Evolutionary conservation across 2,888 invertebrate genomes (phyloP), one percentile per base, ranked within the genome.

Genomic region (Agrilus cyanescens): DNA sequence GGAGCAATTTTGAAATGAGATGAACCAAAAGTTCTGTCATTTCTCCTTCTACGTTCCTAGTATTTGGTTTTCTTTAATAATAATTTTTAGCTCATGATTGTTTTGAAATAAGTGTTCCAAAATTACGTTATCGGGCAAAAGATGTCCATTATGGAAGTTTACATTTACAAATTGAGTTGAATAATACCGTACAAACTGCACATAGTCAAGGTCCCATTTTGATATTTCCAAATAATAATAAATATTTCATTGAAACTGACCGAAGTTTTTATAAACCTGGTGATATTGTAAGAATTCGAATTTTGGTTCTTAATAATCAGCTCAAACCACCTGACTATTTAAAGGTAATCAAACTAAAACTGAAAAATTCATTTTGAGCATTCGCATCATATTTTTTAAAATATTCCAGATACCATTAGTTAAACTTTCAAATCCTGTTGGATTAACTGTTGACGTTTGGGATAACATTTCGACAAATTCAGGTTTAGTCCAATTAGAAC

Each of bases 401-500:
- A n/a, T 25, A 37, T 58, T 63, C 2, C 53, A 82, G 81, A 72
- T 81, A 48, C 69, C 75, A 13, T 73, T 76, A 56, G 67, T 82
- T 38, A 77, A 76, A 74, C 68, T 82, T 12, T 75, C 79, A 60
- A 80, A 79, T 50, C 82, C 83, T 0, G 64, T 71, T 0, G 78
- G 76, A 2, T 70, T 77, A 1, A 70, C 76, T 4, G 75, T 80
- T 0, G 73, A 74, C 1, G 74, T 80, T 50, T 84, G 83, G 83
- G 63, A 65, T 16, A 71, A 73, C 37, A 65, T 78, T 3, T 71
- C 70, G 33, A 74, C 76, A 0, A 67, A 76, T 45, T 66, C 74
- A 15, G 83, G 83, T 3, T 61, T 83, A 38, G 73, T 72, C 1
- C 80, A 80, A 42, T 46, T 66, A 14, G 64, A 65, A 46, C 57